Conservation (phyloP, 2,113 vertebrate species). For the Oryzias celebensis region DNA sequence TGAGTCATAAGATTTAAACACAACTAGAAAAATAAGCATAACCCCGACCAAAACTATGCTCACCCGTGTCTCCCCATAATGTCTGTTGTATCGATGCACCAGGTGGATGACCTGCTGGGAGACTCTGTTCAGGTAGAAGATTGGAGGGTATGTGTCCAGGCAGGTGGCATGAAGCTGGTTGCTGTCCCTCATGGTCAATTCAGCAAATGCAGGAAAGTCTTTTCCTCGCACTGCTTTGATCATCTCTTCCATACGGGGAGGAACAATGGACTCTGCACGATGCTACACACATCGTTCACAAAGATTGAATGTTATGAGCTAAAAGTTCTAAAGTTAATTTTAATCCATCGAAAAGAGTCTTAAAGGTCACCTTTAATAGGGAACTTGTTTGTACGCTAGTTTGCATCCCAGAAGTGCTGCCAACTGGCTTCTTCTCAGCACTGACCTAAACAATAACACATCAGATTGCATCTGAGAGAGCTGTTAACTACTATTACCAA, state of each 20-base stretch:
- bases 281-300: slow-evolving; percentile 71
- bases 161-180: slow-evolving; percentile 98
- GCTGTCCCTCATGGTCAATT: slow-evolving; percentile 94
- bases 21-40: too few relatives aligned
- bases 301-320: not conserved
- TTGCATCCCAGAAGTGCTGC: slow-evolving; percentile 92
- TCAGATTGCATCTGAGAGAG: not conserved
- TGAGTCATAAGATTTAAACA: not conserved
- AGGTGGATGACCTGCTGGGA: slow-evolving; percentile 84
- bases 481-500: too few relatives aligned
- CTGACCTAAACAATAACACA: slow-evolving; percentile 79
- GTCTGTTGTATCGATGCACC: slow-evolving; percentile 85
- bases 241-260: slow-evolving; percentile 85
- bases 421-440: slow-evolving; percentile 81
- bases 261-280: slow-evolving; percentile 85
- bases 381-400: slow-evolving; percentile 89
- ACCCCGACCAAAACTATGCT: slow-evolving; percentile 5
- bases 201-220: slow-evolving; percentile 86
- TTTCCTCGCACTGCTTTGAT: slow-evolving; percentile 72
- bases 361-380: slow-evolving; percentile 82
- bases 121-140: slow-evolving; percentile 89
- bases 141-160: slow-evolving; percentile 93
- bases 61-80: slow-evolving; percentile 84
- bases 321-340: not conserved
- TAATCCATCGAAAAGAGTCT: not conserved